phyloP scores from a whole-genome alignment of 2,888 invertebrate species.

The Oscheius onirici region DNA sequence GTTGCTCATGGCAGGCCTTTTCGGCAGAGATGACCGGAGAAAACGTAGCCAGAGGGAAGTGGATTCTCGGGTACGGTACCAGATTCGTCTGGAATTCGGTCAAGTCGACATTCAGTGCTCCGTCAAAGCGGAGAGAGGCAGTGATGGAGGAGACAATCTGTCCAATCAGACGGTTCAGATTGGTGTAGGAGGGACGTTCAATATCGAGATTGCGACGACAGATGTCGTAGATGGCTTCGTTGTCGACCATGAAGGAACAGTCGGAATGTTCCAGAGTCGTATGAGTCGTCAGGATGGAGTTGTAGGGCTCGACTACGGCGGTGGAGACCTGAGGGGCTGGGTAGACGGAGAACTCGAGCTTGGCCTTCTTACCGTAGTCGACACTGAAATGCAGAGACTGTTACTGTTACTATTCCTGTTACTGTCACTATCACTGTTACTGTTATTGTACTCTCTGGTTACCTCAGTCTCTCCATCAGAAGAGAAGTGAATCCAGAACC shows the following conservation, averaged over 20 bases:
- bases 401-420: too few species aligned
- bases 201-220: constrained; percentile 76
- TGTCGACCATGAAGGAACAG: constrained; percentile 87
- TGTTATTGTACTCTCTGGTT: too few species aligned
- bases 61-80: constrained; percentile 89
- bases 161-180: constrained; percentile 88
- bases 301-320: constrained; percentile 94
- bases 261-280: constrained; percentile 90
- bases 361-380: constrained; percentile 75
- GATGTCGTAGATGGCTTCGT: constrained; percentile 84
- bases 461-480: constrained; percentile 80
- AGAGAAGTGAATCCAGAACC: constrained; percentile 88
- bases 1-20: constrained; percentile 71
- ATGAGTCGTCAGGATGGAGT: constrained; percentile 93
- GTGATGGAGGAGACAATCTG: constrained; percentile 79
- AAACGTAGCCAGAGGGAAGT: constrained; percentile 83
- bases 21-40: constrained; percentile 71
- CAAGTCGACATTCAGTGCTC: constrained; percentile 88
- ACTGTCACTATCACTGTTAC: too few species aligned
- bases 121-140: constrained; percentile 88
- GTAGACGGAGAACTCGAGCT: constrained; percentile 87
- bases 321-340: constrained; percentile 89
- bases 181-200: constrained; percentile 83
- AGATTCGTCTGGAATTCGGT: constrained; percentile 79
- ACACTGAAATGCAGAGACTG: constrained; percentile 75